Evolutionary conservation across 2,797 vertebrate genomes (phyloP).

Genomic region (Eurystomus glaucurus): DNA sequence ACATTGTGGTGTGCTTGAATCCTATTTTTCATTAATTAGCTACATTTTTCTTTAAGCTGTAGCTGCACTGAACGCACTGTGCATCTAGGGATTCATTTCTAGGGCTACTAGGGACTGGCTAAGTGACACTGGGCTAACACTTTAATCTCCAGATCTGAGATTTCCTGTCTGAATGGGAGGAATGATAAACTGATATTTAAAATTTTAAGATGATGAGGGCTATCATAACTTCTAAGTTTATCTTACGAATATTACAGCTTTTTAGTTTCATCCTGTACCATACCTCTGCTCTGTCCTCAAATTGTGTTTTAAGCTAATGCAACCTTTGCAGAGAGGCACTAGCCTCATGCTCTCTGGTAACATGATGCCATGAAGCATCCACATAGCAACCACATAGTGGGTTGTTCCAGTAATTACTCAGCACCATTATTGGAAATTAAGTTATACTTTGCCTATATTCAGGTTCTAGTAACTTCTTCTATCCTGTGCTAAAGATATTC

Average conservation of each 20-base stretch:
- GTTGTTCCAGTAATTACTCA: background rate
- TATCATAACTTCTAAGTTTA: background rate
- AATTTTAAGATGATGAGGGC: background rate
- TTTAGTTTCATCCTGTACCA: background rate
- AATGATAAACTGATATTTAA: background rate
- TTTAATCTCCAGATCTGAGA: background rate
- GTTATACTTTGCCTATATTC: background rate
- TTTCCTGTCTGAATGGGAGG: background rate
- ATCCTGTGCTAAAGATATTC: background rate
- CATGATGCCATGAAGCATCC: accelerated
- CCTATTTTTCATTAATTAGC: background rate
- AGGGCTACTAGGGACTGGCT: background rate
- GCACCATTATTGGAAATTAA: background rate
- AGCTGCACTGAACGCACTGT: background rate
- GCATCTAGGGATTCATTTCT: background rate
- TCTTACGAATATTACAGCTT: background rate
- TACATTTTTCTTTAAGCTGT: background rate
- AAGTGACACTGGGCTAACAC: background rate
- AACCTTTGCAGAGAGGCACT: background rate
- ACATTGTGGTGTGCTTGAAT: background rate
- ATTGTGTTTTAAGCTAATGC: background rate
- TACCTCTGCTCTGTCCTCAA: background rate
- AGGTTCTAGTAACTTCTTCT: background rate
- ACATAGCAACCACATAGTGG: background rate
- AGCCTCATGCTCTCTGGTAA: background rate